phyloP scores from a whole-genome alignment of 2,888 invertebrate species.

The Yponomeuta malinellus region DNA sequence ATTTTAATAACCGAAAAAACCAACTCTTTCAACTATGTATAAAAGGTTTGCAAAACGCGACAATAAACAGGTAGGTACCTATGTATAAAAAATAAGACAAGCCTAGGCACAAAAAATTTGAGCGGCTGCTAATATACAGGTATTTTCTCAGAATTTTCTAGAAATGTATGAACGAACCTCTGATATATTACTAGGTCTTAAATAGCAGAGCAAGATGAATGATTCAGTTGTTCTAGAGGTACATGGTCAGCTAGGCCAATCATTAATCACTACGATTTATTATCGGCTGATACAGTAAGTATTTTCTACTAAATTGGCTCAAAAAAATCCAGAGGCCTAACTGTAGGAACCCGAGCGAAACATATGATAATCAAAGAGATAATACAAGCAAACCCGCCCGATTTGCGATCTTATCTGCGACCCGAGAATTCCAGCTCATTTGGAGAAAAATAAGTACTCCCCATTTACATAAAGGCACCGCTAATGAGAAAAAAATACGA shows the following conservation, averaged over 20 bases:
- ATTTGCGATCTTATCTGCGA: neutral
- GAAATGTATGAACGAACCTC: no score
- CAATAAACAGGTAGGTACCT: neutral
- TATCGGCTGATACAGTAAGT: neutral
- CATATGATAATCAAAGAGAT: neutral
- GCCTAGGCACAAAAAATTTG: no score
- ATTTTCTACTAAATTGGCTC: neutral
- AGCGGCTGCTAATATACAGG: no score
- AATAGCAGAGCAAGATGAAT: neutral
- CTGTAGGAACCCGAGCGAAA: neutral
- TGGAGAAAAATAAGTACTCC: neutral
- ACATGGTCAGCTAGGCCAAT: neutral
- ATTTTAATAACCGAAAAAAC: no score
- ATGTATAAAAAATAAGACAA: neutral
- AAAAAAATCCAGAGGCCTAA: neutral
- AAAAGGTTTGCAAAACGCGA: neutral
- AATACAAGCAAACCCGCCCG: neutral
- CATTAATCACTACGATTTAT: neutral
- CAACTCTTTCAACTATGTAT: no score
- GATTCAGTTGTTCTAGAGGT: neutral
- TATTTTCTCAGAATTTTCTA: no score
- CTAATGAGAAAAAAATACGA: neutral
- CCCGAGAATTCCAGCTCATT: neutral
- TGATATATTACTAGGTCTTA: neutral
- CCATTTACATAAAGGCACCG: neutral